Evolutionary conservation across 2,888 invertebrate species (phyloP).

Genomic region (Leptodirus hochenwartii): DNA sequence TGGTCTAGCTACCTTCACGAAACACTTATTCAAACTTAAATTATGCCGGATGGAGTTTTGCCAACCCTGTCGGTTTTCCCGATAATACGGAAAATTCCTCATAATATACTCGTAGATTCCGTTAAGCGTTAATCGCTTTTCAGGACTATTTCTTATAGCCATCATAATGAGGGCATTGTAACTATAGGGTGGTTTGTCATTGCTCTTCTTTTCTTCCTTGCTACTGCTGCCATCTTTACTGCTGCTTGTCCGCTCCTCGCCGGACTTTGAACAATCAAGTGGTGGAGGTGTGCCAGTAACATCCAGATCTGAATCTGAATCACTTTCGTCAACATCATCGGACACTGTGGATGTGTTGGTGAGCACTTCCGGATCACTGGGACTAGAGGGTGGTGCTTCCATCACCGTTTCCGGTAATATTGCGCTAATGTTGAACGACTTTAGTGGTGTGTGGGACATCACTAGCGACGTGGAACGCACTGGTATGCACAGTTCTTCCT

Average conservation of each 20-base stretch:
- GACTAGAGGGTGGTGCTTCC: conserved; percentile 8
- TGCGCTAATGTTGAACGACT: conserved; percentile 67
- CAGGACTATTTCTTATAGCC: conserved; percentile 87
- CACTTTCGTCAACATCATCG: conserved; percentile 23
- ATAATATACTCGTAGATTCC: conserved; percentile 98
- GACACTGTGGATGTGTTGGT: conserved; percentile 6
- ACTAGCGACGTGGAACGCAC: too few relatives aligned
- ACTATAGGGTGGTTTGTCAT: conserved; percentile 92
- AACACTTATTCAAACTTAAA: conserved; percentile 92
- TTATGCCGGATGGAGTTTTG: conserved; percentile 98
- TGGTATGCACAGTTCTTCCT: too few relatives aligned
- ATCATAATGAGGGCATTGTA: conserved; percentile 99
- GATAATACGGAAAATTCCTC: conserved; percentile 95
- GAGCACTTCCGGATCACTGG: conserved; percentile 8
- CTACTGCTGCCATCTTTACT: conserved; percentile 38
- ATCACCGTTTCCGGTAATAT: conserved; percentile 50
- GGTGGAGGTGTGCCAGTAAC: conserved; percentile 62
- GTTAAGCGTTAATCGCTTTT: conserved; percentile 81
- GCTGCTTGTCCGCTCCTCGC: conserved; percentile 15
- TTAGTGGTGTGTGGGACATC: conserved; percentile 39
- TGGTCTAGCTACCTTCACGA: conserved; percentile 91
- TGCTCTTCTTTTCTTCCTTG: conserved; percentile 43
- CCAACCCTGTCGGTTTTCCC: conserved; percentile 98
- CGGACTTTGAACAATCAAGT: conserved; percentile 42
- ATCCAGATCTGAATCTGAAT: conserved; percentile 49